These are phyloP conservation scores for Thecophora atra DNA, from an alignment of 2,888 invertebrate genomes.

Conservation along the genomic window DNA sequence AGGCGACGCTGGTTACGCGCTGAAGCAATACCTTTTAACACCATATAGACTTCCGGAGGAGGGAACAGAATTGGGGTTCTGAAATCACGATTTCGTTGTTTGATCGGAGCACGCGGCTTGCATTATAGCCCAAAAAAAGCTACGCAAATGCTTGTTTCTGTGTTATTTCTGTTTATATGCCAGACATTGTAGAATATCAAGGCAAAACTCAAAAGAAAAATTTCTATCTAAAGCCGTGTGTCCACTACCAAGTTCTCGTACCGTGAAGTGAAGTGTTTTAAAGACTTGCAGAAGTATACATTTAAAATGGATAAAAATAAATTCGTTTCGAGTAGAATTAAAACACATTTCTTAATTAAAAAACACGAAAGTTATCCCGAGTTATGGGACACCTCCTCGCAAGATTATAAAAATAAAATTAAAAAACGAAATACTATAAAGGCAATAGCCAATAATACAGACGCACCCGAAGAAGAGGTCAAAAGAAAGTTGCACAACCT, in stretches of 20 bases:
- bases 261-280: neutral
- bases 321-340: constrained; percentile 15
- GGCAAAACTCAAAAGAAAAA: too few species aligned
- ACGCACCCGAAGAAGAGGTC: constrained; percentile 16
- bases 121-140: too few species aligned
- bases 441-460: constrained; percentile 20
- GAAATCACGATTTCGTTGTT: too few species aligned
- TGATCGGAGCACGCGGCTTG: too few species aligned
- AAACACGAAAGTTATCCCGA: constrained; percentile 31
- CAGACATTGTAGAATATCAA: too few species aligned
- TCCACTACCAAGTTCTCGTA: constrained; percentile 15
- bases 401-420: constrained; percentile 16
- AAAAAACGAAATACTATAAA: constrained; percentile 16
- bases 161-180: too few species aligned
- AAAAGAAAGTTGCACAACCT: too few species aligned
- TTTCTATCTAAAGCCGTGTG: constrained; percentile 16
- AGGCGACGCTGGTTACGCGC: too few species aligned
- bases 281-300: neutral
- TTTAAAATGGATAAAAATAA: constrained; percentile 19
- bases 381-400: constrained; percentile 1
- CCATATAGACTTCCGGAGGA: too few species aligned
- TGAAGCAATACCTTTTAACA: too few species aligned
- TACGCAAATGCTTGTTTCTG: too few species aligned
- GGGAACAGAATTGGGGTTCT: too few species aligned
- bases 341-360: constrained; percentile 14